Conservation (phyloP, 2,888 invertebrate species). For the Polydrusus pterygomalis region DNA sequence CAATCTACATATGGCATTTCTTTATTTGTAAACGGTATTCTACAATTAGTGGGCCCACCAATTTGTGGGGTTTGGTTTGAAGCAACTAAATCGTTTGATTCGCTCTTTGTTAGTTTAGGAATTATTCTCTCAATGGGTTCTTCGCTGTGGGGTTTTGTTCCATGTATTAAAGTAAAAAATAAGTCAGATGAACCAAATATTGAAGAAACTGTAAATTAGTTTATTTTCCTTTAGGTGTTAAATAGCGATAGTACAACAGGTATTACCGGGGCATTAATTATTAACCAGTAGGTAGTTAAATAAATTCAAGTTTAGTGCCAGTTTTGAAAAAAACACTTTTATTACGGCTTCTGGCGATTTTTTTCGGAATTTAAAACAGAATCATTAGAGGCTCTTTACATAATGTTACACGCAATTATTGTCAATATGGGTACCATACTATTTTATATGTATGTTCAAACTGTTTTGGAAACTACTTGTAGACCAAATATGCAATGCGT, state of each 20-base stretch:
- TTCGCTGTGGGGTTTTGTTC: constrained; percentile 84
- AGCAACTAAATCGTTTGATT: constrained; percentile 78
- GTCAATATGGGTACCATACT: too few relatives aligned
- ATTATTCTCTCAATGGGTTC: constrained; percentile 83
- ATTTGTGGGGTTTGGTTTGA: constrained; percentile 86
- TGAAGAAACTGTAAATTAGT: constrained; percentile 21
- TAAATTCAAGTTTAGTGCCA: neutral
- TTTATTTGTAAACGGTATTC: constrained; percentile 87
- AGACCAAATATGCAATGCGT: too few relatives aligned
- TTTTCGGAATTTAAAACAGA: too few relatives aligned
- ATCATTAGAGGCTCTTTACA: too few relatives aligned
- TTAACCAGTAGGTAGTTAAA: neutral
- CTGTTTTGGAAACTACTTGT: too few relatives aligned
- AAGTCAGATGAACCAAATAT: constrained; percentile 10
- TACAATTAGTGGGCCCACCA: constrained; percentile 88
- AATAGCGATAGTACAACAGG: neutral
- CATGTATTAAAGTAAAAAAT: constrained; percentile 75
- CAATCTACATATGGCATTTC: constrained; percentile 92
- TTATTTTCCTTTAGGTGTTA: neutral
- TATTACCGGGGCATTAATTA: constrained; percentile 12
- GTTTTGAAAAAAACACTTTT: too few relatives aligned
- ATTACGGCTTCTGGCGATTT: too few relatives aligned
- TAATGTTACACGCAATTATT: too few relatives aligned
- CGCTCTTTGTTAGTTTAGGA: constrained; percentile 84
- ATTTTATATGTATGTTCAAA: too few relatives aligned